Conservation (phyloP, 2,888 invertebrate genomes). For the Lithodes maja region DNA sequence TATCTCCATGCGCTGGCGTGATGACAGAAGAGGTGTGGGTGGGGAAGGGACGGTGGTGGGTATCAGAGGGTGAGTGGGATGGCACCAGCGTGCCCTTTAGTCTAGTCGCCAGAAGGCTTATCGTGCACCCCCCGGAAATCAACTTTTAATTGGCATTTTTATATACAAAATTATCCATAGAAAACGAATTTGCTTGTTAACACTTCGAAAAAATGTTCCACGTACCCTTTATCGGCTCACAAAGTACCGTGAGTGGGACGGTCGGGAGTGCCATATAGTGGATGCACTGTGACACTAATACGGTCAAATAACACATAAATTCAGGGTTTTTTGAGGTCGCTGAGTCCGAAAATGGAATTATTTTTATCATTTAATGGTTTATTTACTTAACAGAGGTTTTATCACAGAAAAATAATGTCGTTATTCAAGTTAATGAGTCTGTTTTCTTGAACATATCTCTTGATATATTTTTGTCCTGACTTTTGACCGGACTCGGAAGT, state of each 20-base stretch:
- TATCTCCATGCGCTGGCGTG: too few species aligned
- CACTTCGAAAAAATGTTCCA: neutral
- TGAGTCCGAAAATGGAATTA: slow-evolving; percentile 10
- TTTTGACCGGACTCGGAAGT: too few species aligned
- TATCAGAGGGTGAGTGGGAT: too few species aligned
- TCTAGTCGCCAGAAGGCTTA: slow-evolving; percentile 8
- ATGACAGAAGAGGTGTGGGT: too few species aligned
- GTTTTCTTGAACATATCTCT: neutral
- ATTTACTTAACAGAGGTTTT: neutral
- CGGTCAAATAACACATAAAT: neutral
- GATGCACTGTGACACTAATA: neutral
- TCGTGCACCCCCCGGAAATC: slow-evolving; percentile 5
- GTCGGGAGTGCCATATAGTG: neutral
- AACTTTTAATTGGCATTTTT: slow-evolving; percentile 16
- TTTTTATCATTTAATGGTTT: neutral
- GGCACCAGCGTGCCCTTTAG: too few species aligned
- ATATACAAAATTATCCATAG: slow-evolving; percentile 6
- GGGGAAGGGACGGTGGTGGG: too few species aligned
- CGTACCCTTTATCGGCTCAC: neutral
- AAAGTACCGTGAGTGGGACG: neutral
- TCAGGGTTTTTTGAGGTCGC: neutral
- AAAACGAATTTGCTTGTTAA: neutral
- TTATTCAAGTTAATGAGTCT: too few species aligned
- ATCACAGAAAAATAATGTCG: too few species aligned
- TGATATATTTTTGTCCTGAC: too few species aligned